Base-by-base conservation (phyloP, 1,140 invertebrate species). In the Drosophila kohkoa region DNA sequence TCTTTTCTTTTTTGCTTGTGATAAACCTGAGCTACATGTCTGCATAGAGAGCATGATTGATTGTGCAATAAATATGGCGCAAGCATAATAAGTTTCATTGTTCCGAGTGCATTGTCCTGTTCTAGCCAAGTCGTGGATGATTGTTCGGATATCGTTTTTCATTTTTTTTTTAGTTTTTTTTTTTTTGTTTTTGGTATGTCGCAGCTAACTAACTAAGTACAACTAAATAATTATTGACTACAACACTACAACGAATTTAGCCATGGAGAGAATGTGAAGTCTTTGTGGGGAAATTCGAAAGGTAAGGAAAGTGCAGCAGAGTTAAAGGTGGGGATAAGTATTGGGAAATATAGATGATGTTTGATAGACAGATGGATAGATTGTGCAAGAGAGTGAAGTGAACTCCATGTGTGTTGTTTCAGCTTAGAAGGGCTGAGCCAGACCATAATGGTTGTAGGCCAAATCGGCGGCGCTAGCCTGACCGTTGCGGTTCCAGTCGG, bases 401-500 rank as follows among this genome's bases (percentile, higher is more conserved):
- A 69, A 28, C 45, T 76, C 55, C 55, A 48, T 62, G 20, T 10
- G 6, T 41, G 6, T 51, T 8, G 8, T 51, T 67, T 11, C 41
- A 58, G 65, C 64, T 79, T 92, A 92, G 82, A 80, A 92, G 67
- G 86, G 90, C 82, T 92, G 92, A 43, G 92, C 90, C 70, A 92
- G 73, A 63, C 91, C 91, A 49, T 92, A 92, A 45, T 92, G 90
- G 70, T 91, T 91, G 78, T 92, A 92, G 78, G 92, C 92, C 74
- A 92, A 80, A 45, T 92, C 92, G 51, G 79, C 75, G 30, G 90
- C 88, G 51, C 77, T 64, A 64, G 90, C 90, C 71, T 92, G 92
- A 64, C 92, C 92, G 51, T 92, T 92, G 77, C 92, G 85, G 70
- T 91, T 92, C 92, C 92, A 92, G 77, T 92, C 91, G 35, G 90